phyloP scores from a whole-genome alignment of 1,140 invertebrate species.

The Frieseomelitta varia region DNA sequence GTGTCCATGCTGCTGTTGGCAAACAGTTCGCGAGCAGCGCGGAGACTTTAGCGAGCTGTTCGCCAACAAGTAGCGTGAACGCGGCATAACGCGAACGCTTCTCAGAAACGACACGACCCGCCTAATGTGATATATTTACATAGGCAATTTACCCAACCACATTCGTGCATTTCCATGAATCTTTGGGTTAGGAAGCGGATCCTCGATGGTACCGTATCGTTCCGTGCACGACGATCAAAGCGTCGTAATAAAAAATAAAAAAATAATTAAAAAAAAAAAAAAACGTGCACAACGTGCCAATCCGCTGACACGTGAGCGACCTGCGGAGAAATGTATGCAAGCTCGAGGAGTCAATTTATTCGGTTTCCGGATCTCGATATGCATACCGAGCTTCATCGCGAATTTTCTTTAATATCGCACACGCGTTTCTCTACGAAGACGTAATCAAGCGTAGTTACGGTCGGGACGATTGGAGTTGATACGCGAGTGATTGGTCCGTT shows the following conservation, averaged over 20 bases:
- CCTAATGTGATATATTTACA: background rate
- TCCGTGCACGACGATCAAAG: slow-evolving; percentile 2
- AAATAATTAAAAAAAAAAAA: no score
- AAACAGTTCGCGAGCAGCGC: no score
- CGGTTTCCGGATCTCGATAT: slow-evolving; percentile 46
- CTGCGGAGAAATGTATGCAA: slow-evolving; percentile 19
- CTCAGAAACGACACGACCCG: background rate
- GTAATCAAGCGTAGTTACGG: background rate
- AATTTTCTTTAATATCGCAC: no score
- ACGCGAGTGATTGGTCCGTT: background rate
- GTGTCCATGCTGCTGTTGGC: no score
- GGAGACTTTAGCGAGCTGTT: no score
- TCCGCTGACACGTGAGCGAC: slow-evolving; percentile 18
- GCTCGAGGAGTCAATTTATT: slow-evolving; percentile 26
- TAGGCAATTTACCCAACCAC: background rate
- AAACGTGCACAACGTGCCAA: slow-evolving; percentile 18
- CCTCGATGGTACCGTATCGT: background rate
- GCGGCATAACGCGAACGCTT: background rate
- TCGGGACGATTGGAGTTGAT: background rate
- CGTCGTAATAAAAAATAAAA: slow-evolving; percentile 5
- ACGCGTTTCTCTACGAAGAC: background rate
- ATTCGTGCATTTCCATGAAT: background rate
- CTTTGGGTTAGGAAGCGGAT: background rate
- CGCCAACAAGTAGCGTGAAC: no score
- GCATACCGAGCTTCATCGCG: slow-evolving; percentile 4